Percentiles rank a stretch among this genome's conserved stretches.
Conservation (phyloP, 2,113 vertebrate genomes). For the Cichladusa arquata region DNA sequence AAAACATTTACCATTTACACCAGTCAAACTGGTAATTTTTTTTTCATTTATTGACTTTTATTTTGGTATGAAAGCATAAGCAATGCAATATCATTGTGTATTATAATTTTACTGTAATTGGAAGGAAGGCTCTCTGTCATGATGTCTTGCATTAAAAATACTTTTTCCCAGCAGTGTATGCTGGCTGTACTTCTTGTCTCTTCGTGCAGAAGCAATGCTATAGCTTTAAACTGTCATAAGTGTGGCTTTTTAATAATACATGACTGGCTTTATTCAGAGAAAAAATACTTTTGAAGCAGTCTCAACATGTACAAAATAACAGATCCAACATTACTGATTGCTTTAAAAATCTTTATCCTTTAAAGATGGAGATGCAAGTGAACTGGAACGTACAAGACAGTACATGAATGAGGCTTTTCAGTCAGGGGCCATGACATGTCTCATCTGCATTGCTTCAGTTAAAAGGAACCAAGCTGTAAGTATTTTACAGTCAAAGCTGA, state of each 20-base stretch:
- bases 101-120: neutral
- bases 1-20: conserved; percentile 91
- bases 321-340: neutral
- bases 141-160: neutral
- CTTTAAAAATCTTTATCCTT: conserved; percentile 40
- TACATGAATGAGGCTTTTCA: conserved; percentile 94
- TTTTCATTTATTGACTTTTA: neutral
- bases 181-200: neutral
- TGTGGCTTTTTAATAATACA: neutral
- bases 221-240: neutral
- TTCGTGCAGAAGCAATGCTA: neutral
- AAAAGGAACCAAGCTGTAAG: conserved; percentile 93
- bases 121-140: neutral
- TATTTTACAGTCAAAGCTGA: neutral
- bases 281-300: neutral
- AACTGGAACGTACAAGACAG: conserved; percentile 86
- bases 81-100: neutral
- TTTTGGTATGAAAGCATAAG: neutral
- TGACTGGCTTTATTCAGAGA: neutral
- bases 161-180: neutral
- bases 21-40: conserved; percentile 83
- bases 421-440: conserved; percentile 90
- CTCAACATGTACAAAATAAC: neutral
- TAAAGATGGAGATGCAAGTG: conserved; percentile 84
- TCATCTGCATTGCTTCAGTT: conserved; percentile 95